phyloP scores from a whole-genome alignment of 2,888 invertebrate genomes.

The Eustalomyia histrio region DNA sequence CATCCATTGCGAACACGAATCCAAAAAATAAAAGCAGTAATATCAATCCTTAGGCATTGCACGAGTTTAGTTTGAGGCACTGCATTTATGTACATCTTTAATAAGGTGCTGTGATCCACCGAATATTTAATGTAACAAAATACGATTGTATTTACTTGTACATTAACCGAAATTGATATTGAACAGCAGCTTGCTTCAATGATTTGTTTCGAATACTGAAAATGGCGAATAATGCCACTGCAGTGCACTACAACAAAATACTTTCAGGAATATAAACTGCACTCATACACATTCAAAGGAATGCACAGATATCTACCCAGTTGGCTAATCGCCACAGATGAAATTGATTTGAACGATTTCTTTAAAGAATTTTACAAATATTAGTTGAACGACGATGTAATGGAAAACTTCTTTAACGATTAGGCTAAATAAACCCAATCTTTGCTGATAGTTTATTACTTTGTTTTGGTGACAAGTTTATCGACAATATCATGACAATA shows the following conservation, averaged over 20 bases:
- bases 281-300: background rate
- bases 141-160: slow-evolving; percentile 62
- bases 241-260: too few relatives aligned
- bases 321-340: too few relatives aligned
- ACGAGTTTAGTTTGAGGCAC: slow-evolving; percentile 76
- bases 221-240: slow-evolving; percentile 62
- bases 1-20: slow-evolving; percentile 51
- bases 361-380: too few relatives aligned
- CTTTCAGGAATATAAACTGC: slow-evolving; percentile 19
- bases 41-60: slow-evolving; percentile 75
- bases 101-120: slow-evolving; percentile 69
- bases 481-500: too few relatives aligned
- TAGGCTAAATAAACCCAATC: too few relatives aligned
- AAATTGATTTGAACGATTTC: too few relatives aligned
- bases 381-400: too few relatives aligned
- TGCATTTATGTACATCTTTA: slow-evolving; percentile 75
- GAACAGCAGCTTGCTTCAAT: slow-evolving; percentile 71
- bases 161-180: slow-evolving; percentile 70
- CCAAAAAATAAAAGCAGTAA: slow-evolving; percentile 68
- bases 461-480: too few relatives aligned
- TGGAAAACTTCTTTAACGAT: too few relatives aligned
- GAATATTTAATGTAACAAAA: slow-evolving; percentile 64
- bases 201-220: slow-evolving; percentile 32
- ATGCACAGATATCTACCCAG: background rate
- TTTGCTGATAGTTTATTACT: too few relatives aligned